phyloP scores from a whole-genome alignment of 2,113 vertebrate species.

The Ochotona princeps region DNA sequence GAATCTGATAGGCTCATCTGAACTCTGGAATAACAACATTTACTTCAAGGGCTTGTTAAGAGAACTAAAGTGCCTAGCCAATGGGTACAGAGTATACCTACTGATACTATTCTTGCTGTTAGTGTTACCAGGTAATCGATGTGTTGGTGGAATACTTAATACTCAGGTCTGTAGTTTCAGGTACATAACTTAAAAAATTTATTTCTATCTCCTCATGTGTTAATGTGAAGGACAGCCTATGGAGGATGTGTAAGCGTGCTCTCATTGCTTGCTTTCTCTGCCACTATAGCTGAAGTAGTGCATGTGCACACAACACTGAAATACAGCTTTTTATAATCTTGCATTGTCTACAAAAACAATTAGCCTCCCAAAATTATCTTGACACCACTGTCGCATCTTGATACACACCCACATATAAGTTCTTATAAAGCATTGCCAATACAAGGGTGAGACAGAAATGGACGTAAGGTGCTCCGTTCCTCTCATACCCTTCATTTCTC shows the following conservation, averaged over 20 bases:
- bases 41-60: not conserved
- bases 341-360: not conserved
- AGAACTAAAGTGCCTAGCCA: not conserved
- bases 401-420: not conserved
- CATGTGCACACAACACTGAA: not conserved
- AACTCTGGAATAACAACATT: not conserved
- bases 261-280: not conserved
- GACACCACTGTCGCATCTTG: not conserved
- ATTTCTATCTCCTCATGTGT: not conserved
- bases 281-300: not conserved
- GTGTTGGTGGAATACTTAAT: not conserved
- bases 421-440: not conserved
- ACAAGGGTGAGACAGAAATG: not conserved
- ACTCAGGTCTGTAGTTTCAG: not conserved
- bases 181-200: not conserved
- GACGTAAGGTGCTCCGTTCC: not conserved
- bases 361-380: not conserved
- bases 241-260: not conserved
- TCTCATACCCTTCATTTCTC: not conserved
- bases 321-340: not conserved
- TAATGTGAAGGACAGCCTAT: not conserved
- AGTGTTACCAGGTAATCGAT: not conserved
- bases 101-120: not conserved
- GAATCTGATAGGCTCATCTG: slow-evolving; percentile 27
- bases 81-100: not conserved